Base-by-base conservation (phyloP, 2,888 invertebrate genomes). In the Willowsia nigromaculata region DNA sequence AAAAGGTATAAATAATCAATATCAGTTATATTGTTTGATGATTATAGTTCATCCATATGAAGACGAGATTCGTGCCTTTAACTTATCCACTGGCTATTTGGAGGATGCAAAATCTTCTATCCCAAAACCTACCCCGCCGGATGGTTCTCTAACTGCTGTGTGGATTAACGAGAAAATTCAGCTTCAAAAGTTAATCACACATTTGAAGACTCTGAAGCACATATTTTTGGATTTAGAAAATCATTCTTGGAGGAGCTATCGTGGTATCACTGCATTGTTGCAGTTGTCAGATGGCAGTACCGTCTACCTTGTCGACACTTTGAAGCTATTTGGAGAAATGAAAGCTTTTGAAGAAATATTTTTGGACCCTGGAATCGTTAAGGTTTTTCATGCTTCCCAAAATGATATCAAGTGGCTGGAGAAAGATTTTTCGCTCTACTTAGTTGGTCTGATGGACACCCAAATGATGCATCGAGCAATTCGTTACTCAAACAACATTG, bases 351-450 rank as follows among this genome's bases (percentile, higher is more conserved):
- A 9, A n/a, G 22, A 3, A 7, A 15, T 78, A 2, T 50, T 78
- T 78, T 0, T 18, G 2, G n/a, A 50, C n/a, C 27, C 78, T 1
- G 15, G 30, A 11, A 43, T 78, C 9, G 53, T 50, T n/a, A 78
- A 78, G 30, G 53, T 78, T 1, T n/a, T 78, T 6, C 78, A 78
- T 30, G 78, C n/a, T 11, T 11, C 53, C 4, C 15, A 25, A 5
- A 78, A 78, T 11, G 78, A 78, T 33, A 50, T 78, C 15, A 78
- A 30, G 30, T 50, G 30, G 33, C 9, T 78, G 15, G 53, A 78
- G 7, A 78, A 53, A 13, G 78, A 78, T 30, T 78, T 78, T n/a
- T 50, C 53, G 1, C 53, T 78, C 0, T 78, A 53, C 18, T 4
- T 78, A 0, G 78, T 53, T 2, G 78, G 78, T 7, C 33, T 78